phyloP scores from a whole-genome alignment of 2,888 invertebrate species.

The Augiades crinisus region DNA sequence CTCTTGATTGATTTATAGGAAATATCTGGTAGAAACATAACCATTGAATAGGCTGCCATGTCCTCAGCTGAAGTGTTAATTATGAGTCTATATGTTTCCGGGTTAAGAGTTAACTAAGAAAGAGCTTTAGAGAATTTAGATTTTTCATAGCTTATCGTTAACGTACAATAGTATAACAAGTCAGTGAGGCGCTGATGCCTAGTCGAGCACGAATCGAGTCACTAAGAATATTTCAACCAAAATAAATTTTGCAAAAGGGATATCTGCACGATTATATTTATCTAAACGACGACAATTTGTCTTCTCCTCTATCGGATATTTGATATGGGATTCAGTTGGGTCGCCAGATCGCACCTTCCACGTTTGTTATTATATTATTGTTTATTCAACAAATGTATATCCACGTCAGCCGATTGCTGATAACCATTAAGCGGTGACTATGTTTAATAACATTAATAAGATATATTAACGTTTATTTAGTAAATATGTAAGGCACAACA shows the following conservation, averaged over 20 bases:
- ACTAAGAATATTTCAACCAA: conserved; percentile 34
- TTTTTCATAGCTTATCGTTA: not conserved
- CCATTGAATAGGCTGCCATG: too few species aligned
- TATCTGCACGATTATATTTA: conserved; percentile 45
- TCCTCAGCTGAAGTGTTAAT: too few species aligned
- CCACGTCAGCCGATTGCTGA: too few species aligned
- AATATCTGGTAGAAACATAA: too few species aligned
- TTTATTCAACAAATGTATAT: too few species aligned
- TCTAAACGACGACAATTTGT: conserved; percentile 37
- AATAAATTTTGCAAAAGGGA: conserved; percentile 50
- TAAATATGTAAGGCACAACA: too few species aligned
- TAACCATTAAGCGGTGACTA: not conserved
- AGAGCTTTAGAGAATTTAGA: too few species aligned
- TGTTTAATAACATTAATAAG: too few species aligned
- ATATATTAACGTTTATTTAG: too few species aligned
- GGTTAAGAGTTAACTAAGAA: too few species aligned
- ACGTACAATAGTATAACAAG: not conserved
- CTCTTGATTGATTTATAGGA: too few species aligned
- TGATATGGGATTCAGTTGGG: conserved; percentile 14
- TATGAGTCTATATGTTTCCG: too few species aligned
- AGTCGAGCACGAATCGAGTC: conserved; percentile 43
- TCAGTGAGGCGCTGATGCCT: conserved; percentile 29
- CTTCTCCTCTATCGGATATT: conserved; percentile 24
- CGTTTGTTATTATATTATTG: conserved; percentile 1
- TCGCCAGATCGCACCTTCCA: not conserved